A percentile compares a stretch with the other conserved stretches of the same genome.
Evolutionary conservation across 2,888 invertebrate genomes (phyloP).

Genomic region (Sesamia inferens): DNA sequence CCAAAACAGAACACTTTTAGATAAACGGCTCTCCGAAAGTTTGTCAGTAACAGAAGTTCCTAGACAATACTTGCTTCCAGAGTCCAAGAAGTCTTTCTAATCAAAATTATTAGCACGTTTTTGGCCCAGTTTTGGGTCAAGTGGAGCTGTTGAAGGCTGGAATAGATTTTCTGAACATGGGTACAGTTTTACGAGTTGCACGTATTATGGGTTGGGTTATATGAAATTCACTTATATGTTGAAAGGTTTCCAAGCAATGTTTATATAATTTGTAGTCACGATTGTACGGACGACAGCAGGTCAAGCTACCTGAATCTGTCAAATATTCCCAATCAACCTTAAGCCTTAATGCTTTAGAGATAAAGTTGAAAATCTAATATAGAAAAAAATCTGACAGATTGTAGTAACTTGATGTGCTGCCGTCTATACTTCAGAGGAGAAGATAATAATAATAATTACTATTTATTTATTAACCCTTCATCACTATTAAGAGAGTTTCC

Average conservation of each 20-base stretch:
- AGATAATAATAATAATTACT: too few relatives aligned
- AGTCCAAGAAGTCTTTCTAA: conserved; percentile 49
- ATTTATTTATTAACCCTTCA: too few relatives aligned
- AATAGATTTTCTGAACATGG: conserved; percentile 45
- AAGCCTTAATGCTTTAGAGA: too few relatives aligned
- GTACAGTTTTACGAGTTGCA: conserved; percentile 33
- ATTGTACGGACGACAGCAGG: neutral
- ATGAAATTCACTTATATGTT: conserved; percentile 40
- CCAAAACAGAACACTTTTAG: conserved; percentile 33
- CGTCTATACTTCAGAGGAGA: conserved; percentile 47
- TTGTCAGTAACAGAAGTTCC: conserved; percentile 53
- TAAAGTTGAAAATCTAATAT: too few relatives aligned
- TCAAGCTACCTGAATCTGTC: too few relatives aligned
- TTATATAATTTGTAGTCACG: conserved; percentile 18
- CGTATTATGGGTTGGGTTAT: conserved; percentile 39
- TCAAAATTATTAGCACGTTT: conserved; percentile 64
- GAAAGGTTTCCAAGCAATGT: conserved; percentile 26
- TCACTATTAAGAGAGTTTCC: too few relatives aligned
- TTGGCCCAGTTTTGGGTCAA: conserved; percentile 52
- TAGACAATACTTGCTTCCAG: conserved; percentile 47
- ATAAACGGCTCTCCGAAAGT: conserved; percentile 50
- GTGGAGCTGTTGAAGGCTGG: conserved; percentile 30
- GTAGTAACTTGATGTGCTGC: too few relatives aligned
- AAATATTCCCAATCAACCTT: too few relatives aligned
- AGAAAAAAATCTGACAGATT: too few relatives aligned